Evolutionary conservation across 2,888 invertebrate genomes (phyloP), one percentile per base, ranked within the genome.

Genomic region (Pristionchus exspectatus): DNA sequence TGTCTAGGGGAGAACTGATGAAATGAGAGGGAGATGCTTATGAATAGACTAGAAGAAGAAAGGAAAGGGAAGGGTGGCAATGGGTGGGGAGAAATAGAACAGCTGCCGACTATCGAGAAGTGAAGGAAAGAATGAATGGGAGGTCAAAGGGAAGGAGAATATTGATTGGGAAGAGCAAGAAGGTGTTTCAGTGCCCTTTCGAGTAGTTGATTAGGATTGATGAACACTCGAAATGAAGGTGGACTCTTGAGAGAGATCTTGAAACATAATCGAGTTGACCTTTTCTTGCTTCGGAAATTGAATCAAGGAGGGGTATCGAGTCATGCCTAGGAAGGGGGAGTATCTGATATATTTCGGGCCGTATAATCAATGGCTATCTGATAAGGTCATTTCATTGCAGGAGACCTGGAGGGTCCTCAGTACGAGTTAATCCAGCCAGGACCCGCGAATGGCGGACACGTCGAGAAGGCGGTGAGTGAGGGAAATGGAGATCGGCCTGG

Each of bases 21-120:
- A 84, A 84, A 84, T 84, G 84, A 84, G n/a, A 74, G 38, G 74
- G 38, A 74, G 38, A 74, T 74, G 74, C 74, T 74, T 74, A 74
- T 74, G 81, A 81, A 81, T 44, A 54, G 50, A 38, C 44, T 50
- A 50, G 44, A 50, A 50, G 44, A 50, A 50, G 72, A 27, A 27
- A 24, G 81, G 21, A 24, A 56, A 30, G 33, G 50, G 24, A 59
- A 69, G 87, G 33, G 84, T 56, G 84, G 59, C n/a, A 85, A 30
- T 33, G 84, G 44, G 2, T 0, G 81, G 56, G 81, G 16, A 72
- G 72, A 69, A 27, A 27, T 9, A 9, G 50, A 81, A 81, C 50
- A 81, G 81, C 38, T 38, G 74, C 38, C 21, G 18, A 14, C 38
- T 24, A 18, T 9, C 18, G 63, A 38, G 74, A 74, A 83, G 24